Evolutionary conservation across 2,797 vertebrate genomes (phyloP).

Genomic region (Rhinoraja longicauda): DNA sequence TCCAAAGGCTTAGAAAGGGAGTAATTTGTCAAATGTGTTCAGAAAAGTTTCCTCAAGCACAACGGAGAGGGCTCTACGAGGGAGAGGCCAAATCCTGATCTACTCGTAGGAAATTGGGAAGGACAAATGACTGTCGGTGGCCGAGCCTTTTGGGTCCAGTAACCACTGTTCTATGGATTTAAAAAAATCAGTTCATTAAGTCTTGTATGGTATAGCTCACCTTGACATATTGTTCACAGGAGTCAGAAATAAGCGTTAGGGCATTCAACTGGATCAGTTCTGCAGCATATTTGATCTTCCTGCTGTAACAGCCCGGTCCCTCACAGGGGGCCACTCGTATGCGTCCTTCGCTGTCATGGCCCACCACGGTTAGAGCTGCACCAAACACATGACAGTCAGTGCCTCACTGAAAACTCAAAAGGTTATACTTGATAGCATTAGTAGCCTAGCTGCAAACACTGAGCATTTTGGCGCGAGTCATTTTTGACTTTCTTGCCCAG

Average conservation of each 20-base stretch:
- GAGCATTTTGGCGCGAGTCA: neutral
- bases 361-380: constrained; percentile 44
- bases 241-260: constrained; percentile 42
- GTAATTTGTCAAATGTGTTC: too few relatives aligned
- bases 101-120: too few relatives aligned
- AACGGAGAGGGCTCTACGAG: too few relatives aligned
- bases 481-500: neutral
- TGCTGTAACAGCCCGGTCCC: constrained; percentile 43
- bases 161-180: too few relatives aligned
- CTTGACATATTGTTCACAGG: constrained; percentile 45
- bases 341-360: constrained; percentile 44
- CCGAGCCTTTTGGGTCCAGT: too few relatives aligned
- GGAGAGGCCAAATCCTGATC: too few relatives aligned
- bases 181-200: neutral
- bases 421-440: neutral
- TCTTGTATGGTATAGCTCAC: constrained; percentile 35
- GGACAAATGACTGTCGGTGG: too few relatives aligned
- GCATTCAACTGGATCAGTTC: constrained; percentile 43
- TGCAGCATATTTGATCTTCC: constrained; percentile 43
- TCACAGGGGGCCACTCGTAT: constrained; percentile 44
- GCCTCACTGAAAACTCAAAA: neutral
- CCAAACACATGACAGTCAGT: neutral
- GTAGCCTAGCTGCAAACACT: neutral
- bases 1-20: too few relatives aligned
- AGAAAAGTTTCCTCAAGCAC: too few relatives aligned